Evolutionary conservation across 2,888 invertebrate species (phyloP).

Genomic region (Epicampocera succincta): DNA sequence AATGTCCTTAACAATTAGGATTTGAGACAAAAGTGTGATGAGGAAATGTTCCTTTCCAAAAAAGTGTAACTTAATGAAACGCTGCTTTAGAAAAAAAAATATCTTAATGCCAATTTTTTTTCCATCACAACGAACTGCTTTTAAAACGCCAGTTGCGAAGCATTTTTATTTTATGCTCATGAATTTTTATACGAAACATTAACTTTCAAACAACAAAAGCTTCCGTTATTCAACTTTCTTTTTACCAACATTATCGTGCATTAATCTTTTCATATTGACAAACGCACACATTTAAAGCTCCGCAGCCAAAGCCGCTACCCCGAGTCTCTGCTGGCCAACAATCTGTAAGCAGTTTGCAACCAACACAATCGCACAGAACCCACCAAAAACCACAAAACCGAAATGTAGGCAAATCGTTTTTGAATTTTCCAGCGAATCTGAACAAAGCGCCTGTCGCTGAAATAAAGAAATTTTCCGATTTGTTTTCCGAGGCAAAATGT

Average conservation of each 20-base stretch:
- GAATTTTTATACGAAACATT: not conserved
- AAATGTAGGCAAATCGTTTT: conserved; percentile 8
- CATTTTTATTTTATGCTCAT: no score
- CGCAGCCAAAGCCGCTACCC: not conserved
- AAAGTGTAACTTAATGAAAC: no score
- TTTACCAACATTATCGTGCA: conserved; percentile 41
- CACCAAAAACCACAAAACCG: not conserved
- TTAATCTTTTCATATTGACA: conserved; percentile 46
- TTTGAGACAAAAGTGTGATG: no score
- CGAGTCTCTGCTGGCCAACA: conserved; percentile 14
- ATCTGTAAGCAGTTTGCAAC: conserved; percentile 29
- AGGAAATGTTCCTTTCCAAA: no score
- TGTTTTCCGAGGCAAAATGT: conserved; percentile 73
- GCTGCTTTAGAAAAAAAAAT: no score
- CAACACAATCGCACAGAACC: not conserved
- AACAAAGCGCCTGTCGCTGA: not conserved
- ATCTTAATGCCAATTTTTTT: no score
- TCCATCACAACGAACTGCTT: no score
- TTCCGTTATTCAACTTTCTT: conserved; percentile 54
- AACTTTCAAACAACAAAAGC: conserved; percentile 12
- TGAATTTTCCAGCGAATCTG: conserved; percentile 35
- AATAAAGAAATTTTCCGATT: conserved; percentile 17
- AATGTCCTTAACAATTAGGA: no score
- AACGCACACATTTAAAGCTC: not conserved
- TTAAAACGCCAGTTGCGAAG: no score